phyloP scores from a whole-genome alignment of 2,797 vertebrate species.

The Vultur gryphus region DNA sequence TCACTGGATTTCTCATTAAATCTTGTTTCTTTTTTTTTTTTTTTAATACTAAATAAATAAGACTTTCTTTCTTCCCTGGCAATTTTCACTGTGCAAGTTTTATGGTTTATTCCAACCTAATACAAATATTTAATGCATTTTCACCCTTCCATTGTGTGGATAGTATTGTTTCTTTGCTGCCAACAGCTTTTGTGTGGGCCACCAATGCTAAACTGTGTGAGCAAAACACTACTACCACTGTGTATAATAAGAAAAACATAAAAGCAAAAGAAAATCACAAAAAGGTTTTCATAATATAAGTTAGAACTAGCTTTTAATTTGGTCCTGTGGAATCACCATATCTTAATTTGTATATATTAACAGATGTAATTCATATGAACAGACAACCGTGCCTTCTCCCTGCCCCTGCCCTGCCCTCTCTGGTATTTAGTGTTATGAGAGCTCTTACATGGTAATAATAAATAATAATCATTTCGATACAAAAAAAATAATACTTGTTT shows the following conservation, averaged over 20 bases:
- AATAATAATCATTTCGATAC: neutral
- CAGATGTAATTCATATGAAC: neutral
- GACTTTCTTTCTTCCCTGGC: neutral
- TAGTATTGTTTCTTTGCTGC: neutral
- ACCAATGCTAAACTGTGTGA: neutral
- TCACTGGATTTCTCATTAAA: neutral
- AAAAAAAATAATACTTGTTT: neutral
- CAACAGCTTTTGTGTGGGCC: neutral
- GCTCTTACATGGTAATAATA: neutral
- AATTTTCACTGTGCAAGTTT: neutral
- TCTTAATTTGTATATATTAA: neutral
- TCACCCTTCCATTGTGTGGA: neutral
- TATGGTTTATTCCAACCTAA: neutral
- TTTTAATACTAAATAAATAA: neutral
- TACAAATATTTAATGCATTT: neutral
- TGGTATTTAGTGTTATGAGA: neutral
- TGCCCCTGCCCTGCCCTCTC: neutral
- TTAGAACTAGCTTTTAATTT: neutral
- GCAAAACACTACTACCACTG: neutral
- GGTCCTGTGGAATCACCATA: neutral
- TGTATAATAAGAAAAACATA: neutral
- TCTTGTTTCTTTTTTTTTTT: neutral
- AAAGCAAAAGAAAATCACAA: neutral
- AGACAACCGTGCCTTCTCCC: neutral
- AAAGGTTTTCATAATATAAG: neutral